Evolutionary conservation across 2,888 invertebrate species (phyloP), one percentile per base, ranked within the genome.

Genomic region (Anoncus sp.): DNA sequence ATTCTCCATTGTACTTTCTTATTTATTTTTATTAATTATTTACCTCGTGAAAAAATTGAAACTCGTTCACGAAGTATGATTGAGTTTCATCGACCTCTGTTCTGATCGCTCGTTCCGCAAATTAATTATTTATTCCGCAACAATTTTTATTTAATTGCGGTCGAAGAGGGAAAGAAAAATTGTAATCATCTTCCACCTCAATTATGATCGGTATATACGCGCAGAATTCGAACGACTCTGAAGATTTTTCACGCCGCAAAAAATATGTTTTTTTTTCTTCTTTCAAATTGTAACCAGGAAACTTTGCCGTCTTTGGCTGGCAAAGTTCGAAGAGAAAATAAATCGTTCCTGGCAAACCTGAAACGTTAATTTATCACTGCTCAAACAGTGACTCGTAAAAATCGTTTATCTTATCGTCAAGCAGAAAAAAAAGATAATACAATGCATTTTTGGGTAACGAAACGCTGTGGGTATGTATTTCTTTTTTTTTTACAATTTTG

Each of bases 311-410:
- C 43, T 90, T 82, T 0, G 95, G 94, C 69, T 94, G 90, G 77
- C 93, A 92, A 62, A 97, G 90, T 86, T 97, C 97, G 47, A 94
- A 90, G 35, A 96, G 92, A 83, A 96, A 94, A 89, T 96, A 97
- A 84, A 97, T 92, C 0, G 95, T 94, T 16, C 97, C 97, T 49
- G 96, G 93, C 75, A 96, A 90, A 20, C 96, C 92, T 92, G 81
- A 69, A 89, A 89, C 9, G 45, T 51, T n/a, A 27, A 27, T 70
- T 65, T 60, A 81, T 59, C 16, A 51, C 71, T 75, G 49, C 55
- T 72, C 88, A 79, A 20, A 43, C 27, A 59, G 31, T 55, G 16
- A 47, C 27, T 65, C 63, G 45, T 55, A 10, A 38, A 10, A 4
- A 51, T 60, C 57, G n/a, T 27, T 55, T 27, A 65, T 55, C 57